Base-by-base conservation (phyloP, 2,888 invertebrate genomes). In the Caenorhabditis wallacei region DNA sequence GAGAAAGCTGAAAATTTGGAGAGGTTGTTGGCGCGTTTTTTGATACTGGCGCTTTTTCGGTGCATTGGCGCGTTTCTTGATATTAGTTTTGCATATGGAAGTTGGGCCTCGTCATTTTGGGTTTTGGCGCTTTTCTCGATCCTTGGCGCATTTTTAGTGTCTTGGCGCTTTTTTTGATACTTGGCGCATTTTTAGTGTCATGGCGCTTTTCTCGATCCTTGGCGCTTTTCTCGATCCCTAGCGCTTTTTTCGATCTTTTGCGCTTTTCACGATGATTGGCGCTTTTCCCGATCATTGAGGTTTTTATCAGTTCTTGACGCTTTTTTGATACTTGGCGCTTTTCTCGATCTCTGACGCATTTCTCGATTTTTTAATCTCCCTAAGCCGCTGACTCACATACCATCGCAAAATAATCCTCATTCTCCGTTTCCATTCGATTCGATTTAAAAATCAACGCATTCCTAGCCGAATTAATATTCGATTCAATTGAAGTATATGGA, bases 1-100 rank as follows among this genome's bases (percentile, higher is more conserved):
- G 35, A 20, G 61, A 61, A n/a, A 61, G 24, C 61, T 61, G 37
- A 35, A 59, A 71, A 71, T 3, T n/a, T n/a, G n/a, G n/a, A n/a
- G n/a, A 35, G 35, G 10, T 4, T 35, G 10, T 10, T 35, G 16
- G 10, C 43, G 43, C 43, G 4, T 35, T 35, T 35, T 35, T 10
- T 4, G 35, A 26, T 18, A 75, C 74, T 20, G 56, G 56, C 18
- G 66, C 64, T 13, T 43, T 35, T 40, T 63, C 26, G n/a, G n/a
- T n/a, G n/a, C n/a, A n/a, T n/a, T n/a, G n/a, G n/a, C n/a, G n/a
- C n/a, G n/a, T n/a, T n/a, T n/a, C n/a, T n/a, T n/a, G n/a, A n/a
- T n/a, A n/a, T n/a, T n/a, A n/a, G n/a, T n/a, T n/a, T n/a, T n/a
- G 30, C 3, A 30, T 30, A 30, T 30, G 30, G 8, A 30, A 30